Evolutionary conservation across 2,888 invertebrate species (phyloP).

Genomic region (Poecilobothrus nobilitatus): DNA sequence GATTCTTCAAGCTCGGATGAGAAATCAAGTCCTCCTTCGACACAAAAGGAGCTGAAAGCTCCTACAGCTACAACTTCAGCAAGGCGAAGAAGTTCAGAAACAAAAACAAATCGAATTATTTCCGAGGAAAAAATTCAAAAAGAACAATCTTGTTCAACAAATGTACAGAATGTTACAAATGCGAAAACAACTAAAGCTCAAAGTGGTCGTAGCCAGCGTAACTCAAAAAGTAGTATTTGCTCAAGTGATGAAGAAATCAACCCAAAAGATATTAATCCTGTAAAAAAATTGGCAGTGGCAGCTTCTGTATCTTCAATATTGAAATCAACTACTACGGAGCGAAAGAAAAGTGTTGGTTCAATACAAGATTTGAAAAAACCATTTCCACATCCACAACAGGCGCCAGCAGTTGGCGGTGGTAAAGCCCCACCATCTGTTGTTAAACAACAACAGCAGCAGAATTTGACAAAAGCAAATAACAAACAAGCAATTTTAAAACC

Average conservation of each 20-base stretch:
- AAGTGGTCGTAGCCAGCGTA: slow-evolving; percentile 41
- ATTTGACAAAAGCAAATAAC: slow-evolving; percentile 26
- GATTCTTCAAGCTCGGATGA: slow-evolving; percentile 56
- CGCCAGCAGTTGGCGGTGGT: slow-evolving; percentile 37
- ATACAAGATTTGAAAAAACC: slow-evolving; percentile 13
- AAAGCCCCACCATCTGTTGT: slow-evolving; percentile 40
- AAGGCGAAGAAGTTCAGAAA: slow-evolving; percentile 29
- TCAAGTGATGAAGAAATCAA: slow-evolving; percentile 52
- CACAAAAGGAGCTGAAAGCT: slow-evolving; percentile 22
- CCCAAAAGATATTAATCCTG: slow-evolving; percentile 27
- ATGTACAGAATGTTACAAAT: slow-evolving; percentile 27
- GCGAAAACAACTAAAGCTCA: slow-evolving; percentile 25
- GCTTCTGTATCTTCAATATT: neutral
- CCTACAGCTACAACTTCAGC: slow-evolving; percentile 20
- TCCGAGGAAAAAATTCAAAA: slow-evolving; percentile 27
- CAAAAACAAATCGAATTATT: slow-evolving; percentile 23
- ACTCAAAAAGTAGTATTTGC: slow-evolving; percentile 46
- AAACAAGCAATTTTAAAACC: slow-evolving; percentile 22
- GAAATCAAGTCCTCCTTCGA: slow-evolving; percentile 32
- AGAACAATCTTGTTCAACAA: slow-evolving; percentile 27
- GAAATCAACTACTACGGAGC: slow-evolving; percentile 10
- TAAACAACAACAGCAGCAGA: slow-evolving; percentile 32
- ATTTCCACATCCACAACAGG: slow-evolving; percentile 20
- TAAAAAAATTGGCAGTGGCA: slow-evolving; percentile 15
- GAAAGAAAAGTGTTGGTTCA: slow-evolving; percentile 17